Base-by-base conservation (phyloP, 2,888 invertebrate species). In the Hypomecis punctinalis region DNA sequence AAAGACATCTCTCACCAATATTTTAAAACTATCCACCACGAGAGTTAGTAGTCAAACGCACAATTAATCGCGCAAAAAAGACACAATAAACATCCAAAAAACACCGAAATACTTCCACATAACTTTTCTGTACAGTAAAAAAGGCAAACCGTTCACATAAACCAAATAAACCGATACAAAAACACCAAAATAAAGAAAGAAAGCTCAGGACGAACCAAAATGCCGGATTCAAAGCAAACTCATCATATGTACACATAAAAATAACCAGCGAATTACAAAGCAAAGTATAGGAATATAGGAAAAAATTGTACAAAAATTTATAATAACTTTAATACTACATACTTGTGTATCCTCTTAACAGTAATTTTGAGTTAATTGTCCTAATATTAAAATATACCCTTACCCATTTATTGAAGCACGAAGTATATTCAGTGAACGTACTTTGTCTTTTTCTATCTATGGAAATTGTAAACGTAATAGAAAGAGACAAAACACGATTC, bases 281-380 rank as follows among this genome's bases (percentile, higher is more conserved):
- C 86, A 84, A 82, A 79, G 76, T 75, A 39, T 37, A 73, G 63
- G 60, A 71, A 69, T 75, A 74, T 74, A 67, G 73, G 76, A 71
- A 66, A 71, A 66, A 70, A 69, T 67, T 67, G 72, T 72, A 65
- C 69, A 72, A 76, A 45, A 46, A 9, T 4, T 10, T 77, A 71
- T 57, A 67, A 70, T 68, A 75, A 58, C 74, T 69, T 72, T 43
- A 45, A 40, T 80, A 77, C 79, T 79, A 79, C 83, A 85, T 89
- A 90, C 89, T 89, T 89, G 89, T 89, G 89, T 89, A 90, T 89
- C 89, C 87, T 87, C 86, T 81, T 82, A 80, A 48, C 36, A 59
- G 56, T 51, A 51, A 39, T 39, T 53, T 37, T 53, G n/a, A 40
- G 9, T 77, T 45, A 54, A 40, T 55, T 46, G 49, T 61, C 61